These are phyloP conservation scores for Drosophila sturtevanti DNA, from an alignment of 1,140 invertebrate species.

Conservation along the genomic window DNA sequence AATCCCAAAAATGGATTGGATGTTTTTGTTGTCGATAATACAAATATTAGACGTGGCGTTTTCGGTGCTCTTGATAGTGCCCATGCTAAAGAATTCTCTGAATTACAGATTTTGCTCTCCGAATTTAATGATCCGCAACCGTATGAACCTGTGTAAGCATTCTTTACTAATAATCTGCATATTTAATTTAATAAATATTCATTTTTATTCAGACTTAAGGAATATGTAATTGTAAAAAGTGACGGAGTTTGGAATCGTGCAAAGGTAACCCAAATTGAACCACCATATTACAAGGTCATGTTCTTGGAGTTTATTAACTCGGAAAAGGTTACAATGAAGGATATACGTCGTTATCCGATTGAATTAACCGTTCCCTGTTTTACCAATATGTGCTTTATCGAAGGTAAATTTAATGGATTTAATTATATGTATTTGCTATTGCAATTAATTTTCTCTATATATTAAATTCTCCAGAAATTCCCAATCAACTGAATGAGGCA, in stretches of 20 bases:
- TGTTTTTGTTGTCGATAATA: conserved; percentile 55
- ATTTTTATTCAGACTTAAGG: conserved; percentile 41
- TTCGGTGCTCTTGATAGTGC: conserved; percentile 57
- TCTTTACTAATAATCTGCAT: background rate
- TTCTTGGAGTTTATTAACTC: conserved; percentile 62
- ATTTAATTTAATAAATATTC: background rate
- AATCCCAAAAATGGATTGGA: conserved; percentile 31
- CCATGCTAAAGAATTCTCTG: conserved; percentile 28
- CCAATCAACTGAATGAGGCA: conserved; percentile 27
- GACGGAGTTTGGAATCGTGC: conserved; percentile 59
- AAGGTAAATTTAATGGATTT: conserved; percentile 37
- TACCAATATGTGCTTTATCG: conserved; percentile 63
- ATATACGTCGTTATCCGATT: conserved; percentile 67
- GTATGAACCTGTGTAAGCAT: conserved; percentile 59
- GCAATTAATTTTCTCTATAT: background rate
- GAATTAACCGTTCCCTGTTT: conserved; percentile 41
- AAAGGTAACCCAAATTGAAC: conserved; percentile 46
- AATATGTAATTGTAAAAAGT: conserved; percentile 60
- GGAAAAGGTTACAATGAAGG: conserved; percentile 22
- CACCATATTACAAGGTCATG: conserved; percentile 37
- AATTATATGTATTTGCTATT: background rate
- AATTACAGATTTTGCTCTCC: conserved; percentile 32
- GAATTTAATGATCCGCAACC: conserved; percentile 33
- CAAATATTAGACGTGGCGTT: conserved; percentile 47
- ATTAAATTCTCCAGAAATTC: conserved; percentile 36